These are phyloP conservation scores for Hoplodrina ambigua DNA, from an alignment of 2,888 invertebrate genomes.

Conservation along the genomic window DNA sequence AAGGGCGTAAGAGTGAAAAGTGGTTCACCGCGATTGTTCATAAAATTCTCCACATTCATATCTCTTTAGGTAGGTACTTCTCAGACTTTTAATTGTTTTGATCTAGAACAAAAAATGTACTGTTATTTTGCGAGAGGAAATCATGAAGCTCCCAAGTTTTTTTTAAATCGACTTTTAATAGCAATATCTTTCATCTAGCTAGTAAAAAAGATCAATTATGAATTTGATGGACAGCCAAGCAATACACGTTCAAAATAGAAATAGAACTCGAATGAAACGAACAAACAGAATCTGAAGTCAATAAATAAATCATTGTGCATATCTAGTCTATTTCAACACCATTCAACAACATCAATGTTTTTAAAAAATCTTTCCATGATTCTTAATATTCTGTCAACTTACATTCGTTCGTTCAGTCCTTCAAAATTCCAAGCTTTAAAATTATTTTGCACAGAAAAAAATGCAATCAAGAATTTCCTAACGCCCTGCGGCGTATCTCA, in stretches of 20 bases:
- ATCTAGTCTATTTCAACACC: not conserved
- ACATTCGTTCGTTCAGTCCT: slow-evolving; percentile 2
- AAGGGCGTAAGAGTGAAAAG: no score
- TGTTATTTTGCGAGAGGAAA: slow-evolving; percentile 14
- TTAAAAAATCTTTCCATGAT: slow-evolving; percentile 14
- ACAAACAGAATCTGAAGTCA: not conserved
- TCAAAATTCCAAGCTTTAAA: slow-evolving; percentile 3
- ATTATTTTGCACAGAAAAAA: slow-evolving; percentile 21
- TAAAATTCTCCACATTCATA: not conserved
- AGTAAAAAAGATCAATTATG: slow-evolving; percentile 13
- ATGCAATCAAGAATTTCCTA: slow-evolving; percentile 27
- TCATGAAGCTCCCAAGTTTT: not conserved
- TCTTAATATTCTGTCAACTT: no score
- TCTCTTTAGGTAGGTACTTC: not conserved
- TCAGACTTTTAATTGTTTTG: not conserved
- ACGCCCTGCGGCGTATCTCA: slow-evolving; percentile 33
- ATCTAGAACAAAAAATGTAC: not conserved
- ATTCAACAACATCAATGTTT: not conserved
- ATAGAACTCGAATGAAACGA: not conserved
- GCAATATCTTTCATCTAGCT: slow-evolving; percentile 8
- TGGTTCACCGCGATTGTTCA: no score
- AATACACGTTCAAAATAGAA: slow-evolving; percentile 20
- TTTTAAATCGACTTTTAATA: slow-evolving; percentile 12
- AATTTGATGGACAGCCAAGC: slow-evolving; percentile 25
- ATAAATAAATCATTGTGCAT: not conserved